These are phyloP conservation scores for Drosophila melanica DNA, from an alignment of 1,140 invertebrate genomes.

Conservation along the genomic window DNA sequence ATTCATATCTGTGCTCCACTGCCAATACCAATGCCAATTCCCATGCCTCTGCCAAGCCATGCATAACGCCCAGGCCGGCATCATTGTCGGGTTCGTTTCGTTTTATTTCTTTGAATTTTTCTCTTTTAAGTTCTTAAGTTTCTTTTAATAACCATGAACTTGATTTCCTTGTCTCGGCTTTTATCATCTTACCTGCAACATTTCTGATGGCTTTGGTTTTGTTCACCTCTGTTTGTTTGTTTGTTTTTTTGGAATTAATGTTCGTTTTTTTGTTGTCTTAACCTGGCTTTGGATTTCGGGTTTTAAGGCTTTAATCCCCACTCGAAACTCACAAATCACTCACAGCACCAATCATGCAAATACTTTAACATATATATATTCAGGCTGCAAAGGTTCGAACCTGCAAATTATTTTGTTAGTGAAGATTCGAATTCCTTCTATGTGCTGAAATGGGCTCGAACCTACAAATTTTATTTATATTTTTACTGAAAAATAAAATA, in stretches of 20 bases:
- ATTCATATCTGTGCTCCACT: slow-evolving; percentile 65
- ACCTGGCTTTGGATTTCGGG: slow-evolving; percentile 32
- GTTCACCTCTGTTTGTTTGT: slow-evolving; percentile 1
- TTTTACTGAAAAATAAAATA: no score
- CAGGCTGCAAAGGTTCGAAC: background rate
- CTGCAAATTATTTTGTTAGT: no score
- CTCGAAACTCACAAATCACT: slow-evolving; percentile 10
- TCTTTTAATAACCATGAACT: slow-evolving; percentile 16
- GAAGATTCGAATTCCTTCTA: no score
- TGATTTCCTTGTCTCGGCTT: background rate
- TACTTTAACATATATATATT: slow-evolving; percentile 1
- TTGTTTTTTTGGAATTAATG: slow-evolving; percentile 27
- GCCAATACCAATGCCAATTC: slow-evolving; percentile 58
- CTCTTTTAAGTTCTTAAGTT: slow-evolving; percentile 40
- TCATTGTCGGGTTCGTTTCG: slow-evolving; percentile 84
- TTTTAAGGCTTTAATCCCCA: slow-evolving; percentile 16
- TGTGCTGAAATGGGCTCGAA: no score
- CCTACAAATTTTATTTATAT: no score
- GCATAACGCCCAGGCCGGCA: slow-evolving; percentile 82
- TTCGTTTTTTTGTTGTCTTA: slow-evolving; percentile 26
- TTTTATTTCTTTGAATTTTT: slow-evolving; percentile 47
- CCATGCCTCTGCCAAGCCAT: slow-evolving; percentile 68
- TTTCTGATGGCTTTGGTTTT: slow-evolving; percentile 34
- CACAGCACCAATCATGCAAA: slow-evolving; percentile 18
- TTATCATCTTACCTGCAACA: background rate